A percentile compares a stretch with the other conserved stretches of the same genome.
Evolutionary conservation across 2,113 vertebrate genomes (phyloP).

Genomic region (Epinephelus fuscoguttatus): DNA sequence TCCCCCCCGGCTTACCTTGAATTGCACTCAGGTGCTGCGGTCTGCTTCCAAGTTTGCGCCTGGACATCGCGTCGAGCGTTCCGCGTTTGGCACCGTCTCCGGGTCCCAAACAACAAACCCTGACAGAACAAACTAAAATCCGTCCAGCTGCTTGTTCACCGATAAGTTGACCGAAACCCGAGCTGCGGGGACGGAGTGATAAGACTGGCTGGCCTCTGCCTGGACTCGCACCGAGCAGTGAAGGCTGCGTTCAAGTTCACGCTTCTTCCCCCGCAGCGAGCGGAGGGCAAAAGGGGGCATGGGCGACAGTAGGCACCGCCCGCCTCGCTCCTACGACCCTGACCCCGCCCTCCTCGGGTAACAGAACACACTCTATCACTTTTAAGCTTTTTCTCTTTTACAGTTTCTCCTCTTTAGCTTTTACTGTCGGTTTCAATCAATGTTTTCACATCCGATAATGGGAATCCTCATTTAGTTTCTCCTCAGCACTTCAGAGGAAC

Average conservation of each 20-base stretch:
- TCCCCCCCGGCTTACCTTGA: constrained; percentile 79
- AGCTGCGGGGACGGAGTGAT: constrained; percentile 36
- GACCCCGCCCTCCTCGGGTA: constrained; percentile 72
- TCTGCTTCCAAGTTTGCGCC: constrained; percentile 88
- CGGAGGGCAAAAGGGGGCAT: constrained; percentile 76
- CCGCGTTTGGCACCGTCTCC: constrained; percentile 39
- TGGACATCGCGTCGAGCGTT: constrained; percentile 82
- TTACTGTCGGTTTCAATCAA: background rate
- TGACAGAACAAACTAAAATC: background rate
- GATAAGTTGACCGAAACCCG: constrained; percentile 33
- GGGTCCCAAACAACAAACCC: constrained; percentile 29
- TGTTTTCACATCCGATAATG: background rate
- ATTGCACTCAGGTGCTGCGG: constrained; percentile 87
- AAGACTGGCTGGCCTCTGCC: constrained; percentile 47
- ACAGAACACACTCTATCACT: constrained; percentile 1
- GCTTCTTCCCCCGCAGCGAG: constrained; percentile 71
- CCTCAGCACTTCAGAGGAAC: constrained; percentile 59
- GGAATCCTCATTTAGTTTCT: constrained; percentile 39
- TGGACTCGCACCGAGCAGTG: constrained; percentile 68
- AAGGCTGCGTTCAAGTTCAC: constrained; percentile 87
- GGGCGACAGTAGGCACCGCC: constrained; percentile 71
- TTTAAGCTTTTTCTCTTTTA: background rate
- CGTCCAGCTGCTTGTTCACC: constrained; percentile 16
- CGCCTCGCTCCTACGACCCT: constrained; percentile 64
- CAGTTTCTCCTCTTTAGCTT: background rate